Base-by-base conservation (phyloP, 1,140 invertebrate genomes). In the Achatina immaculata region DNA sequence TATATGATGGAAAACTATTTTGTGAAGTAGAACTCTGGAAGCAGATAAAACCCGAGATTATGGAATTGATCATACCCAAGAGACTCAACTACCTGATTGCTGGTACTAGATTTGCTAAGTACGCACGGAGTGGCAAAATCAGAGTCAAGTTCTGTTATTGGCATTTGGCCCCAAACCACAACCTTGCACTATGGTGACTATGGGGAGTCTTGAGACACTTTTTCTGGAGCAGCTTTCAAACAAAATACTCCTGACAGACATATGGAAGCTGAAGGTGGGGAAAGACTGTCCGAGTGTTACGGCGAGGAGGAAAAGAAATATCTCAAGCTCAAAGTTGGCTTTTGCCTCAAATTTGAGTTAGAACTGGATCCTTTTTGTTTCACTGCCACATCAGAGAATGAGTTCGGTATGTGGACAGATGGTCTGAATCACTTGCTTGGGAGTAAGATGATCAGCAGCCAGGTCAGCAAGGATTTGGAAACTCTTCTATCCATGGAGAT, bases 131-230 rank as follows among this genome's bases (percentile, higher is more conserved):
- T 55, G 87, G 85, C 0, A 66, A 82, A n/a, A 77, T 81, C 43
- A 86, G 83, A 86, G 87, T 86, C 87, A 98, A 98, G 89, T 98
- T 97, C 91, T 98, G 96, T 96, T 98, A 95, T 91, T 96, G 97
- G 81, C 94, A 96, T 11, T 92, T 99, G 16, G 97, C 97, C 19
- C 95, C 95, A 0, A 99, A 99, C 91, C 95, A 97, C 85, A 99
- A 99, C 97, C 0, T 94, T 99, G 55, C 96, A 98, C 90, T 99
- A 98, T 90, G 97, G 97, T 4, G 97, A 99, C 82, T 98, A 97
- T 91, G 95, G 96, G 90, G 97, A 99, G 89, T 97, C 96, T 91
- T n/a, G 95, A 94, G 77, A 94, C 94, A 14, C 87, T 85, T n/a
- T 93, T 94, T 19, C 92, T 98, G 51, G 97, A 99, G 89, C 96